Base-by-base conservation (phyloP, 2,113 vertebrate genomes). In the Ophthalmolycus amberensis region DNA sequence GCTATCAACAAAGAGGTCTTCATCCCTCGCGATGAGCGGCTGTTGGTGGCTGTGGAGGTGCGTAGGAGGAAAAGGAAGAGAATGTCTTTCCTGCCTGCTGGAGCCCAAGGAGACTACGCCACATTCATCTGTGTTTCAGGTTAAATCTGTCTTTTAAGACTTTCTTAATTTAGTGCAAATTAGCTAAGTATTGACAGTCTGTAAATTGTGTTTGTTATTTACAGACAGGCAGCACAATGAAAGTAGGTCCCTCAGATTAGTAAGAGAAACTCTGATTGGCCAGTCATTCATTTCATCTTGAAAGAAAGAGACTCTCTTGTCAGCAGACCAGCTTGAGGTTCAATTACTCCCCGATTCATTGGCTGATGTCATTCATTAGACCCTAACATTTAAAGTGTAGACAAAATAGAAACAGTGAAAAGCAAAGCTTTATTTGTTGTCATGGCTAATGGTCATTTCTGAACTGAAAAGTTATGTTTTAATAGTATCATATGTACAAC, bases 81-180 rank as follows among this genome's bases (percentile, higher is more conserved):
- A 92, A 96, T 97, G 85, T 96, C 97, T 65, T 97, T 99, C 84
- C 91, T 99, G 80, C 94, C 96, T 32, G 93, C 95, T 38, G 95
- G 95, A 16, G 95, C 95, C 79, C 96, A 96, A 91, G 95, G 94
- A 52, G 96, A 98, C 90, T 98, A 99, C 79, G 84, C 94, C 84
- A 99, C 98, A 20, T 99, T 97, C 38, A 97, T 99, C 88, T 99
- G 98, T 90, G 80, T 99, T 52, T 99, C 98, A 96, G 98, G 98
- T 99, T 96, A 92, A 56, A 38, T 25, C 18, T 44, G 11, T 14
- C 29, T 32, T 38, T 15, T 5, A 50, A 54, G 2, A 46, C 20
- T 20, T 29, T 32, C 6, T 50, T 50, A 9, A 27, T 58, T 29
- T 12, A 20, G 12, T 75, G 29, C 16, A 25, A n/a, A 20, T 3